Conservation (phyloP, 2,888 invertebrate genomes). For the Isoperla grammatica region DNA sequence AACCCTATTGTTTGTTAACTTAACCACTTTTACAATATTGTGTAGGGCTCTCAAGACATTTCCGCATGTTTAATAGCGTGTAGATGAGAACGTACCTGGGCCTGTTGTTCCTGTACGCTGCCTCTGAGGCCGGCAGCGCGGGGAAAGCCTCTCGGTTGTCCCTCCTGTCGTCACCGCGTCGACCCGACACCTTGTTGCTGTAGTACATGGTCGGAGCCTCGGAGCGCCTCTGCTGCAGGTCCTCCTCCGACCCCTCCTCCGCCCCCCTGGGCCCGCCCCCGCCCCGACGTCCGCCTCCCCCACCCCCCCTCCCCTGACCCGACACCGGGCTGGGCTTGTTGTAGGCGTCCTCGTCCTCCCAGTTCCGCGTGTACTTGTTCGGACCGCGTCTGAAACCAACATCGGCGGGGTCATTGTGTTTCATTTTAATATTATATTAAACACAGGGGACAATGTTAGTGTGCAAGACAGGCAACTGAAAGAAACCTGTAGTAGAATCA, state of each 20-base stretch:
- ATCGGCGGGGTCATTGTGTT: too few relatives aligned
- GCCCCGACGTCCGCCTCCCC: conserved; percentile 28
- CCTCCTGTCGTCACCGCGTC: conserved; percentile 11
- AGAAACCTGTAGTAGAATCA: too few relatives aligned
- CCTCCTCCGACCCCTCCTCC: neutral
- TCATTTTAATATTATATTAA: too few relatives aligned
- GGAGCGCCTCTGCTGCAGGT: neutral
- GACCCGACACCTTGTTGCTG: conserved; percentile 10
- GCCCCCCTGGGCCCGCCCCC: conserved; percentile 11
- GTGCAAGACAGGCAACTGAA: too few relatives aligned
- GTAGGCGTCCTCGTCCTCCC: conserved; percentile 91
- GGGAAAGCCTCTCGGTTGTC: conserved; percentile 39
- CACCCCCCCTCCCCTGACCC: conserved; percentile 37
- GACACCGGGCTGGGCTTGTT: conserved; percentile 48
- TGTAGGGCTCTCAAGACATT: too few relatives aligned
- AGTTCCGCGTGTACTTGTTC: conserved; percentile 85
- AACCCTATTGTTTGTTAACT: too few relatives aligned
- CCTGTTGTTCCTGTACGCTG: neutral
- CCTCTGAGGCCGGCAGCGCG: conserved; percentile 36
- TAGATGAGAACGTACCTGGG: too few relatives aligned
- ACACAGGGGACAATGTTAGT: too few relatives aligned
- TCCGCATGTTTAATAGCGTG: too few relatives aligned
- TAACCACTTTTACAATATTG: too few relatives aligned
- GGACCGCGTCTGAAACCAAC: conserved; percentile 76
- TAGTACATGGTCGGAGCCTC: conserved; percentile 4